Evolutionary conservation across 2,113 vertebrate genomes (phyloP).

Genomic region (Onychostruthus taczanowskii): DNA sequence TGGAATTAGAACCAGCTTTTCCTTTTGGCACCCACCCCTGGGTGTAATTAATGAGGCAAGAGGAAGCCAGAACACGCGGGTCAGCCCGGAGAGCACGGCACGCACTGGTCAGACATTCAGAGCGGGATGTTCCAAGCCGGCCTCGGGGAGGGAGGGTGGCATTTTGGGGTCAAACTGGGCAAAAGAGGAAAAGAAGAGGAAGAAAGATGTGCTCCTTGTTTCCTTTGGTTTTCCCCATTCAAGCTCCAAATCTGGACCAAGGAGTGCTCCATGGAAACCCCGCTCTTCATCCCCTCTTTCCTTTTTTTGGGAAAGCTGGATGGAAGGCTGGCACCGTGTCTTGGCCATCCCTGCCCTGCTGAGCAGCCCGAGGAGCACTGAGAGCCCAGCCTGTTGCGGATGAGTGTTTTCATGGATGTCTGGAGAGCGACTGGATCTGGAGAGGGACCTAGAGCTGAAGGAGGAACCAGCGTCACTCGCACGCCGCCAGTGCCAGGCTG

Average conservation of each 20-base stretch:
- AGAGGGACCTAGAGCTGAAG: not conserved
- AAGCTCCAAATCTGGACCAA: not conserved
- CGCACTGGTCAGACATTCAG: not conserved
- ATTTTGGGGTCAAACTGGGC: not conserved
- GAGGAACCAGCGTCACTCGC: not conserved
- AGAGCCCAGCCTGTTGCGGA: not conserved
- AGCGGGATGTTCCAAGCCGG: accelerated
- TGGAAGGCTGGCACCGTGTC: accelerated
- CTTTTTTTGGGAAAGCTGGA: not conserved
- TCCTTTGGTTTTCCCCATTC: not conserved
- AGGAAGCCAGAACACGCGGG: conserved; percentile 14
- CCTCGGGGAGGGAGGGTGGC: accelerated
- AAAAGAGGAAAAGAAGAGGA: not conserved
- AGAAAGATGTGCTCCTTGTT: not conserved
- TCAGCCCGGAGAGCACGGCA: not conserved
- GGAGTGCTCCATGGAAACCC: not conserved
- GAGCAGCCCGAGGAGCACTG: not conserved
- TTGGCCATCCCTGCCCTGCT: not conserved
- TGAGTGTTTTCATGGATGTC: accelerated
- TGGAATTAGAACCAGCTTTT: conserved; percentile 50
- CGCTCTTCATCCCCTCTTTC: not conserved
- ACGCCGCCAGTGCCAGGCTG: accelerated
- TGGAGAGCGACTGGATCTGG: not conserved
- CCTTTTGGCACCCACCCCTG: not conserved
- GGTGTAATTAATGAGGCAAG: conserved; percentile 11